These are phyloP conservation scores for Mustela nigripes DNA, from an alignment of 2,113 vertebrate species.

Conservation along the genomic window DNA sequence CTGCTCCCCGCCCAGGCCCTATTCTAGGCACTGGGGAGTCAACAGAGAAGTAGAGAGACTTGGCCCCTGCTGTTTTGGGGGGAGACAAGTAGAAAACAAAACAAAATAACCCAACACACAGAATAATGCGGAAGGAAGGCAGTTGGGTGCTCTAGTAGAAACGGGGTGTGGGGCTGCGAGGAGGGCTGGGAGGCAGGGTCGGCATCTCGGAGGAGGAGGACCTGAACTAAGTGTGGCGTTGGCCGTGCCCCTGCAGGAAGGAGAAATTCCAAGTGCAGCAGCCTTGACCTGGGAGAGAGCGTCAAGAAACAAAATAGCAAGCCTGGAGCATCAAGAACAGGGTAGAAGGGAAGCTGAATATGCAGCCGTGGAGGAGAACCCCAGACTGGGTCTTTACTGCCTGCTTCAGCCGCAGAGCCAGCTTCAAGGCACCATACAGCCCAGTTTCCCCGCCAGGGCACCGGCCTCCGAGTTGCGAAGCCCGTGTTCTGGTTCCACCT, in stretches of 20 bases:
- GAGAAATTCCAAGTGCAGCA: not conserved
- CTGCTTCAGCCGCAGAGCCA: not conserved
- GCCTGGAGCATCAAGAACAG: accelerated
- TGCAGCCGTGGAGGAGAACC: accelerated
- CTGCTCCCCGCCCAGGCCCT: not conserved
- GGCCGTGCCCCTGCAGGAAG: not conserved
- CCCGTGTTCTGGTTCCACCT: not conserved
- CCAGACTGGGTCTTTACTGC: not conserved
- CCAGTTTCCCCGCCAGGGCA: accelerated
- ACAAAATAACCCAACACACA: not conserved
- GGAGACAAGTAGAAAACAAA: not conserved
- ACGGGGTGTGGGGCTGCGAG: no score
- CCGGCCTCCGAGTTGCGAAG: not conserved
- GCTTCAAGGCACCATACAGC: not conserved
- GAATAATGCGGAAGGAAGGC: not conserved
- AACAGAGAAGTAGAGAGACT: not conserved
- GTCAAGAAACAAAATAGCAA: not conserved
- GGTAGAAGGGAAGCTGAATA: not conserved
- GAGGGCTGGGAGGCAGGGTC: not conserved
- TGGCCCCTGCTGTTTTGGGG: not conserved
- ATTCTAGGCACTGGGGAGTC: not conserved
- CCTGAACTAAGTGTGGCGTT: not conserved
- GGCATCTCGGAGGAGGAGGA: not conserved
- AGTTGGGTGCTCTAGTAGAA: accelerated
- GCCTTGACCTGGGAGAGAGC: not conserved